Conservation (phyloP, 1,140 invertebrate species). For the Antheraea mylitta region DNA sequence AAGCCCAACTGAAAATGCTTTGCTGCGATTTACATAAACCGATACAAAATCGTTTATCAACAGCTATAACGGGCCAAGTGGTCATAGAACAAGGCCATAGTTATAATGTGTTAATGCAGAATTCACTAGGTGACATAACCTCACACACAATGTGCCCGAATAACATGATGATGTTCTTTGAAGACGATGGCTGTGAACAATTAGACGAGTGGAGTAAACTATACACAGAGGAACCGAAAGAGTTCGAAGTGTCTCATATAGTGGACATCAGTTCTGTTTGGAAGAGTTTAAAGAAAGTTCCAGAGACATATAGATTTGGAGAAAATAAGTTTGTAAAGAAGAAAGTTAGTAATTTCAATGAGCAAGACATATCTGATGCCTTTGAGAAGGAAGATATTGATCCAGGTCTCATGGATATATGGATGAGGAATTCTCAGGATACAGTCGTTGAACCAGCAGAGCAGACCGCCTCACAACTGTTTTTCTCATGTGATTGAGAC, state of each 20-base stretch:
- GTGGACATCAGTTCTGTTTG: constrained; percentile 44
- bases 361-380: constrained; percentile 43
- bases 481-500: neutral
- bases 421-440: constrained; percentile 30
- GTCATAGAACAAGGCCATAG: constrained; percentile 46
- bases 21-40: constrained; percentile 54
- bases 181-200: constrained; percentile 43
- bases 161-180: constrained; percentile 47
- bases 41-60: constrained; percentile 43
- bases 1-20: constrained; percentile 42
- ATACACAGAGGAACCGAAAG: constrained; percentile 36
- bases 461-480: constrained; percentile 5
- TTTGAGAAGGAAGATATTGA: constrained; percentile 60
- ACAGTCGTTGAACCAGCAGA: neutral
- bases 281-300: constrained; percentile 49
- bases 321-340: constrained; percentile 21
- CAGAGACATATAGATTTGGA: constrained; percentile 35
- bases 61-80: constrained; percentile 43
- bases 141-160: constrained; percentile 55
- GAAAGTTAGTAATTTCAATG: constrained; percentile 34
- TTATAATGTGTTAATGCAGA: constrained; percentile 54
- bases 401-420: constrained; percentile 47
- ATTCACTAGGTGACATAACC: constrained; percentile 60
- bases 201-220: constrained; percentile 53
- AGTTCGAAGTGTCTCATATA: constrained; percentile 47